Conservation (phyloP, 2,113 vertebrate genomes). For the Erythrolamprus reginae region DNA sequence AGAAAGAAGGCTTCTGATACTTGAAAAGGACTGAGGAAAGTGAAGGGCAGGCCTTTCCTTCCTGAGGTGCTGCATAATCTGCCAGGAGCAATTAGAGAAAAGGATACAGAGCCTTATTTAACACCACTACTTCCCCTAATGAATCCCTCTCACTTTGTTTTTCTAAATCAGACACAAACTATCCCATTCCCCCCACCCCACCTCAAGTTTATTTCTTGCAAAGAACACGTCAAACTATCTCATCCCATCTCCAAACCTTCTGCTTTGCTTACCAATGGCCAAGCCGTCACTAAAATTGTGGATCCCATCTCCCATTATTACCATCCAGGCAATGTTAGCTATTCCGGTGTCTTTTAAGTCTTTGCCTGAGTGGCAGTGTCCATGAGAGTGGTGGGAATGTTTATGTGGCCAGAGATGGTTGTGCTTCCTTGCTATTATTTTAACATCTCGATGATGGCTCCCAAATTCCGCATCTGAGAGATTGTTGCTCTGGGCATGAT, state of each 20-base stretch:
- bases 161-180: background rate
- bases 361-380: conserved; percentile 93
- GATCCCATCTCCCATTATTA: conserved; percentile 99
- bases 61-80: background rate
- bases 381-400: conserved; percentile 84
- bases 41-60: background rate
- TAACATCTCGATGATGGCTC: conserved; percentile 65
- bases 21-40: background rate
- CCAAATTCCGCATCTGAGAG: conserved; percentile 58
- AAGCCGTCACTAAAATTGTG: conserved; percentile 98
- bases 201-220: background rate
- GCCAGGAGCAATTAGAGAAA: background rate
- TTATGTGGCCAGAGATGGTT: conserved; percentile 73
- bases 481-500: conserved; percentile 50
- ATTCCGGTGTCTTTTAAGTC: conserved; percentile 95
- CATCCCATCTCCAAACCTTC: background rate
- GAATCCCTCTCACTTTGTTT: background rate
- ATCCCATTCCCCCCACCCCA: background rate
- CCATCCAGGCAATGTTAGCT: conserved; percentile 98
- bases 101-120: background rate
- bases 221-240: background rate
- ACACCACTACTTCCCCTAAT: background rate
- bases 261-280: conserved; percentile 82
- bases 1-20: background rate
- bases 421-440: conserved; percentile 73